Evolutionary conservation across 2,888 invertebrate species (phyloP).

Genomic region (Clusia tigrina): DNA sequence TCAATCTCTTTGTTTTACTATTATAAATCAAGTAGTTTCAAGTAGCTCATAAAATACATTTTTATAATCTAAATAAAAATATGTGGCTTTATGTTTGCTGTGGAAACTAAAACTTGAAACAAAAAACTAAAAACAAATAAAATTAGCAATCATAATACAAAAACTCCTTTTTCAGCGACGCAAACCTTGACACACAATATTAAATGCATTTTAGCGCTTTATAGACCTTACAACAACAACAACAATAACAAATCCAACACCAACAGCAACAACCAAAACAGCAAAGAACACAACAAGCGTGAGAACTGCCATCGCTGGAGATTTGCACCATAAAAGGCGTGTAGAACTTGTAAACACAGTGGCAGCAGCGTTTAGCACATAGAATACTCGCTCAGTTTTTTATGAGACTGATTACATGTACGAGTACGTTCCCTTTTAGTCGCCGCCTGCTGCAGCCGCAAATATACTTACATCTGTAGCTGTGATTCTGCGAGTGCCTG

Average conservation of each 20-base stretch:
- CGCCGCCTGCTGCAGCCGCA: background rate
- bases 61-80: background rate
- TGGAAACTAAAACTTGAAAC: background rate
- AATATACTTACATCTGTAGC: too few relatives aligned
- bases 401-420: background rate
- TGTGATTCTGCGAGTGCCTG: too few relatives aligned
- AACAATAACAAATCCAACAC: background rate
- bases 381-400: too few relatives aligned
- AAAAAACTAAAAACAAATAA: conserved; percentile 1
- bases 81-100: conserved; percentile 1
- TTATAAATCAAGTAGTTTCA: conserved; percentile 11
- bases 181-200: conserved; percentile 29
- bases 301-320: conserved; percentile 18
- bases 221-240: conserved; percentile 6
- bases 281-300: conserved; percentile 18
- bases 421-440: conserved; percentile 2
- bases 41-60: conserved; percentile 21
- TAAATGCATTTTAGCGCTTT: background rate
- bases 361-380: background rate
- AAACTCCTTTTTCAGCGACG: conserved; percentile 31
- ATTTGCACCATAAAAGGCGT: conserved; percentile 23
- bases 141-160: conserved; percentile 25
- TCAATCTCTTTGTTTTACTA: background rate
- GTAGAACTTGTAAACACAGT: conserved; percentile 13
- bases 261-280: background rate